phyloP scores from a whole-genome alignment of 2,113 vertebrate species.

The Spilogale gracilis region DNA sequence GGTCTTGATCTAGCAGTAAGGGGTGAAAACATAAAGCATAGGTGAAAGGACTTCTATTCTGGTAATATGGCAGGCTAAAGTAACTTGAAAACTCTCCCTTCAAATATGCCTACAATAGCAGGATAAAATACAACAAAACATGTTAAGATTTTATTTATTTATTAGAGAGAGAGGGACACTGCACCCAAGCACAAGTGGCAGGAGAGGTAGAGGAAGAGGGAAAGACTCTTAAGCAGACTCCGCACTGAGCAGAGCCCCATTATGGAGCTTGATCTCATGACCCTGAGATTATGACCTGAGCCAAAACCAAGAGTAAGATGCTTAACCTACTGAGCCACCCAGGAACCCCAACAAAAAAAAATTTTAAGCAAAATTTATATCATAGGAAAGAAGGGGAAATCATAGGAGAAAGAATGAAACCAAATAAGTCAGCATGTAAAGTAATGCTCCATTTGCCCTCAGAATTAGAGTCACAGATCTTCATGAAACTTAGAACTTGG shows the following conservation, averaged over 20 bases:
- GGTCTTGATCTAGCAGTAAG: neutral
- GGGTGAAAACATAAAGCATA: neutral
- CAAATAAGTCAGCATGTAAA: neutral
- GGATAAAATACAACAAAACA: constrained; percentile 38
- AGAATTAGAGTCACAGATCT: neutral
- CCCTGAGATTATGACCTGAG: neutral
- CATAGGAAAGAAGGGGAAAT: neutral
- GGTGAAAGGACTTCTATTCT: neutral
- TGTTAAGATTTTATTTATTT: neutral
- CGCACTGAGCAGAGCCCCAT: neutral
- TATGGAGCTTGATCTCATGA: neutral
- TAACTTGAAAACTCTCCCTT: constrained; percentile 5
- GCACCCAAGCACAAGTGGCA: neutral
- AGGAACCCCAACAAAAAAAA: neutral
- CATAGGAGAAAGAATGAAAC: neutral
- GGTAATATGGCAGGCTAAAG: neutral
- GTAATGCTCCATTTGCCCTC: neutral
- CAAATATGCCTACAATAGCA: neutral
- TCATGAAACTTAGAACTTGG: neutral
- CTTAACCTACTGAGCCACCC: neutral
- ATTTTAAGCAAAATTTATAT: constrained; percentile 30
- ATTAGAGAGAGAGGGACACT: neutral
- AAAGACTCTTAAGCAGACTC: neutral
- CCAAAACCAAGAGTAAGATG: neutral
- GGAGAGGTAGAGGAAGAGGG: neutral